A percentile compares a stretch with the other conserved stretches of the same genome.
Conservation (phyloP, 2,797 vertebrate species). For the Brachymystax lenok region DNA sequence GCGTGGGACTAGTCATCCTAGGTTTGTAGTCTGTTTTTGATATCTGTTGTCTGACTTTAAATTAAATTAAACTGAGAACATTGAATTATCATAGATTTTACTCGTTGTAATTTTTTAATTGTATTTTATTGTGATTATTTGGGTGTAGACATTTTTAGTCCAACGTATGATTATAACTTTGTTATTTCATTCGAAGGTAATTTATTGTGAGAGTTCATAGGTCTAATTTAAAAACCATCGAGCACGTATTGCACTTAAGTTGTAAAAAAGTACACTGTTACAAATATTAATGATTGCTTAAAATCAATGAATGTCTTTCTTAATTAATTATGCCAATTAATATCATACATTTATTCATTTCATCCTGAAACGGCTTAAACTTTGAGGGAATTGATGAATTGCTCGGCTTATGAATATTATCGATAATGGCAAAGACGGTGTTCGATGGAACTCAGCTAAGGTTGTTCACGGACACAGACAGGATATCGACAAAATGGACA, state of each 20-base stretch:
- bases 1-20: constrained; percentile 48
- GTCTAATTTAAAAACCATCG: too few species aligned
- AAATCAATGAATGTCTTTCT: constrained; percentile 44
- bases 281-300: background rate
- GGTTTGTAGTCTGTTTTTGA: constrained; percentile 4
- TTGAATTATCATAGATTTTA: background rate
- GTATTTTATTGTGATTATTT: background rate
- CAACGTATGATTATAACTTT: background rate
- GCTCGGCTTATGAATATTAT: constrained; percentile 23
- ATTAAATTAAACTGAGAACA: background rate
- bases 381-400: constrained; percentile 23
- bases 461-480: background rate
- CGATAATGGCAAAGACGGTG: background rate
- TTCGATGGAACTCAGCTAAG: background rate
- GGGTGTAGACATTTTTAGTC: background rate
- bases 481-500: constrained; percentile 13
- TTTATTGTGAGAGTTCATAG: background rate
- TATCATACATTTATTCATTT: constrained; percentile 58
- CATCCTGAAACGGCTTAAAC: constrained; percentile 45
- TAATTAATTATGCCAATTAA: constrained; percentile 62
- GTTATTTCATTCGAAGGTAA: background rate
- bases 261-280: background rate
- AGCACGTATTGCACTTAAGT: too few species aligned
- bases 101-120: too few species aligned
- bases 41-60: background rate